phyloP scores from a whole-genome alignment of 2,888 invertebrate genomes.

The Ophion ellenae region DNA sequence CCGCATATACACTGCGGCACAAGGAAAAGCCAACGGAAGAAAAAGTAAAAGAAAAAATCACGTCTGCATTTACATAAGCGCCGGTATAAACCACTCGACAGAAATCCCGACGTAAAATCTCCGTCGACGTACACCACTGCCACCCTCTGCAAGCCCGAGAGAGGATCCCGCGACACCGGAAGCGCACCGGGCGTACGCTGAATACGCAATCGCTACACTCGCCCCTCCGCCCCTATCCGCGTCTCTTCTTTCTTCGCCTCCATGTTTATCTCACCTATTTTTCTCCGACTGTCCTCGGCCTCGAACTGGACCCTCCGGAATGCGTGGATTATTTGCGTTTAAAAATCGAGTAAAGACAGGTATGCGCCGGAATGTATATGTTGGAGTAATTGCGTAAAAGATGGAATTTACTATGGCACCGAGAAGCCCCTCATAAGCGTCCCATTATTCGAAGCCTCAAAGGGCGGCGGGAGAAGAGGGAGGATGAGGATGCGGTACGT shows the following conservation, averaged over 20 bases:
- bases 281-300: constrained; percentile 24
- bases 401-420: background rate
- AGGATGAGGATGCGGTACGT: constrained; percentile 40
- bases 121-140: constrained; percentile 45
- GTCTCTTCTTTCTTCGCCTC: constrained; percentile 51
- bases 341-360: background rate
- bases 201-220: constrained; percentile 80
- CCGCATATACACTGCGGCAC: background rate
- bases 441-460: constrained; percentile 1
- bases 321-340: background rate
- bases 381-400: background rate
- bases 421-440: background rate
- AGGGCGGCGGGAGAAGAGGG: background rate
- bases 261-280: constrained; percentile 43
- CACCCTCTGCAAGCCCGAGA: constrained; percentile 65
- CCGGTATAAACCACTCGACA: constrained; percentile 83
- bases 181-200: constrained; percentile 79
- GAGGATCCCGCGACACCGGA: constrained; percentile 77
- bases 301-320: constrained; percentile 18
- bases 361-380: background rate
- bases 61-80: constrained; percentile 84
- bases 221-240: constrained; percentile 45
- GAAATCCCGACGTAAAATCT: constrained; percentile 82
- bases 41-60: constrained; percentile 78
- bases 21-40: background rate